Evolutionary conservation across 2,113 vertebrate species (phyloP).

Genomic region (Eulemur macaco): DNA sequence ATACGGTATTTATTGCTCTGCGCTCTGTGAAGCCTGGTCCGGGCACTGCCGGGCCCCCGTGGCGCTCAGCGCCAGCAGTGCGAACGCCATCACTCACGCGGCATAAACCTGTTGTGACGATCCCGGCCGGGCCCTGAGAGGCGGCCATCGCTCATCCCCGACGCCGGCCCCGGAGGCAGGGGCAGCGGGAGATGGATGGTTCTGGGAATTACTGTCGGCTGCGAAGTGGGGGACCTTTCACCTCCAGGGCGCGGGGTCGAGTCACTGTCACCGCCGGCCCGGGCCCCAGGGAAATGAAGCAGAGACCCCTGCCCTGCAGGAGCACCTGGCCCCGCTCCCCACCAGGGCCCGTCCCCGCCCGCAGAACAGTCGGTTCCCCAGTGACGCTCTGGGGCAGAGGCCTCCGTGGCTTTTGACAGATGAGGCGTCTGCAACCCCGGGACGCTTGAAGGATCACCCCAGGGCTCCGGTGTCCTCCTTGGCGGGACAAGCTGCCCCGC

Average conservation of each 20-base stretch:
- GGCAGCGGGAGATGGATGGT: not conserved
- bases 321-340: accelerated
- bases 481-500: not conserved
- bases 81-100: not conserved
- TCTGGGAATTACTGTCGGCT: constrained; percentile 27
- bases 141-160: not conserved
- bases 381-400: not conserved
- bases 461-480: not conserved
- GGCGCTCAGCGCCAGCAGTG: not conserved
- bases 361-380: not conserved
- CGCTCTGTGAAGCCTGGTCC: not conserved
- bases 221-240: constrained; percentile 49
- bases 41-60: not conserved
- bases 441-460: not conserved
- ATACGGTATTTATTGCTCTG: not conserved
- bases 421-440: not conserved
- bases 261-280: not conserved
- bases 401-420: constrained; percentile 1
- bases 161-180: not conserved
- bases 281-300: constrained; percentile 50
- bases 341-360: not conserved
- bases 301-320: not conserved
- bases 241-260: constrained; percentile 34
- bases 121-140: not conserved
- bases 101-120: constrained; percentile 47